Evolutionary conservation across 2,797 vertebrate genomes (phyloP).

Genomic region (Tapera naevia): DNA sequence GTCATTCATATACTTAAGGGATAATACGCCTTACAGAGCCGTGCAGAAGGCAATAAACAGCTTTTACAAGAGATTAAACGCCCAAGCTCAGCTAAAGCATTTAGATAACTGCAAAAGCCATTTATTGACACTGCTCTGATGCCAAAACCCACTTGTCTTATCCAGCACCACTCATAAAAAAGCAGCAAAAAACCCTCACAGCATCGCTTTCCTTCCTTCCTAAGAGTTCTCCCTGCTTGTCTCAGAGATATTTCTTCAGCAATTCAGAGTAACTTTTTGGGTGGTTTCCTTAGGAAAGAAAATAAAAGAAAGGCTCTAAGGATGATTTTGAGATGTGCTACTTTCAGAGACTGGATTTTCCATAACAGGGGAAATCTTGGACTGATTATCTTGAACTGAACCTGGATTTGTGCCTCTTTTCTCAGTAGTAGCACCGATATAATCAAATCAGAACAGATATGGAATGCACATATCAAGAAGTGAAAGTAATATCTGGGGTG

Average conservation of each 20-base stretch:
- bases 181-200: background rate
- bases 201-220: background rate
- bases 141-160: background rate
- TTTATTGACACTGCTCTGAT: conserved; percentile 15
- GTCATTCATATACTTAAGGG: conserved; percentile 19
- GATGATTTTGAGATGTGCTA: background rate
- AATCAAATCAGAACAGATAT: background rate
- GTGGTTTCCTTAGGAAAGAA: background rate
- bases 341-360: background rate
- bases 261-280: background rate
- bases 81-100: conserved; percentile 25
- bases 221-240: background rate
- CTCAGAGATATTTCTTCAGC: background rate
- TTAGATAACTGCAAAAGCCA: conserved; percentile 60
- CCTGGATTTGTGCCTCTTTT: background rate
- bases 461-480: background rate
- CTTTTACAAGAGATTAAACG: conserved; percentile 66
- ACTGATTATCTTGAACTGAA: background rate
- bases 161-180: background rate
- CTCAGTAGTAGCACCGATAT: background rate
- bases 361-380: background rate
- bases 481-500: background rate
- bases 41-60: conserved; percentile 47
- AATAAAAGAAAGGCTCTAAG: background rate
- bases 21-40: conserved; percentile 20